phyloP scores from a whole-genome alignment of 2,113 vertebrate species.

The Gracilinanus agilis region DNA sequence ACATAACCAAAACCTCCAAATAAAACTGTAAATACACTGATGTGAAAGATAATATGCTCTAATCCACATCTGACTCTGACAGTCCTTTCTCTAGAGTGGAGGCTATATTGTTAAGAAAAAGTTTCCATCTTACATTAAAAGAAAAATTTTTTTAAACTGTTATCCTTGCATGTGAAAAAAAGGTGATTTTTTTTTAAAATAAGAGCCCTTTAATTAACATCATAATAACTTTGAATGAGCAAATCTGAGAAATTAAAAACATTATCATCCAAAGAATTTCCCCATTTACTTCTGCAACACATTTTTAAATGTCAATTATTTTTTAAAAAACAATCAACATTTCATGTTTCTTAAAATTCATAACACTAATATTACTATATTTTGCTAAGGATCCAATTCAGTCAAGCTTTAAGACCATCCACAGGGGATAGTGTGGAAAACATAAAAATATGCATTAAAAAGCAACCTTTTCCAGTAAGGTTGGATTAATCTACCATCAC shows the following conservation, averaged over 20 bases:
- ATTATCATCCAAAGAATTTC: neutral
- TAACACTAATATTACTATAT: neutral
- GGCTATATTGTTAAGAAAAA: conserved; percentile 6
- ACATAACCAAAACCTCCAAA: too few species aligned
- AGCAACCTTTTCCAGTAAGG: conserved; percentile 27
- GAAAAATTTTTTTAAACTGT: neutral
- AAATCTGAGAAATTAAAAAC: conserved; percentile 39
- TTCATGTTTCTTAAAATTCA: neutral
- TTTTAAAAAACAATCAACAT: neutral
- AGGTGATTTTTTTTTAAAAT: neutral
- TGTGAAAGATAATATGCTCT: too few species aligned
- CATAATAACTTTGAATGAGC: conserved; percentile 6
- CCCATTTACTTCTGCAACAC: conserved; percentile 13
- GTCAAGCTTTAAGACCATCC: neutral
- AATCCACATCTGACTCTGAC: too few species aligned
- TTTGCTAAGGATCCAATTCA: neutral
- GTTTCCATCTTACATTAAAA: neutral
- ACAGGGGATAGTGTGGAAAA: neutral
- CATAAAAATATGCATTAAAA: conserved; percentile 19
- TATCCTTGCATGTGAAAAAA: conserved; percentile 39
- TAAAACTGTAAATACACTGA: too few species aligned
- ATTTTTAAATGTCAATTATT: conserved; percentile 39
- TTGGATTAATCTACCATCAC: neutral
- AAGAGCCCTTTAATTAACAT: conserved; percentile 21
- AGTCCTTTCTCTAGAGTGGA: too few species aligned